A percentile compares a stretch with the other conserved stretches of the same genome.
Evolutionary conservation across 1,140 invertebrate genomes (phyloP).

Genomic region (Cepaea nemoralis): DNA sequence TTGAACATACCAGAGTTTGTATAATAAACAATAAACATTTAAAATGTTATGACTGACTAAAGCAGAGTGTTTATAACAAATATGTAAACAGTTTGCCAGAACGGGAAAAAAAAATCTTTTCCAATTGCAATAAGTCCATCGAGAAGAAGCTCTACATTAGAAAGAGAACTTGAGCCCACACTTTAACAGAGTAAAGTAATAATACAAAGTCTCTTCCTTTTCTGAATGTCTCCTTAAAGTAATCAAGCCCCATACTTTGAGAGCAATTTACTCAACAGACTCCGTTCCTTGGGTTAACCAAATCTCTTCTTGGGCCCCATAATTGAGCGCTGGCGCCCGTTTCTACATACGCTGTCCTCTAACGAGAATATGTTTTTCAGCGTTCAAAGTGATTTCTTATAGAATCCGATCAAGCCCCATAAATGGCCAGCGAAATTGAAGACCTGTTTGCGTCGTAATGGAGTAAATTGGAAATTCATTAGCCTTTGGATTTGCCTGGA

Average conservation of each 20-base stretch:
- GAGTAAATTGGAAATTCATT: slow-evolving; percentile 35
- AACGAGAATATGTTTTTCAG: slow-evolving; percentile 31
- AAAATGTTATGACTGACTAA: no score
- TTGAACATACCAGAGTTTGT: no score
- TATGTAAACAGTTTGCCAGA: no score
- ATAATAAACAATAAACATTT: no score
- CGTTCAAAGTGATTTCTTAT: slow-evolving; percentile 24
- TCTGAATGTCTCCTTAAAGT: not conserved
- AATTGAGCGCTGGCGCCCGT: not conserved
- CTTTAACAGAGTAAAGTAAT: not conserved
- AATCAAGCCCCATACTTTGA: slow-evolving; percentile 4
- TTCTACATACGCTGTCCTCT: slow-evolving; percentile 1
- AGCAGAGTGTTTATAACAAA: no score
- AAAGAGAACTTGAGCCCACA: not conserved
- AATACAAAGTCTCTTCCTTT: not conserved
- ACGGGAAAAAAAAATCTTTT: no score
- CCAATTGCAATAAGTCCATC: no score
- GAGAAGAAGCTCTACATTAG: no score
- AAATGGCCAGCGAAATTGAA: slow-evolving; percentile 4
- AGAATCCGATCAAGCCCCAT: not conserved
- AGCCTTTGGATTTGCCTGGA: not conserved
- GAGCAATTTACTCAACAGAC: slow-evolving; percentile 4
- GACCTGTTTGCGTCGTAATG: slow-evolving; percentile 33
- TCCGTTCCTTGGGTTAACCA: slow-evolving; percentile 1
- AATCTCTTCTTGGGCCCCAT: slow-evolving; percentile 4